phyloP scores from a whole-genome alignment of 2,888 invertebrate genomes.

The Ephialtes manifestator region DNA sequence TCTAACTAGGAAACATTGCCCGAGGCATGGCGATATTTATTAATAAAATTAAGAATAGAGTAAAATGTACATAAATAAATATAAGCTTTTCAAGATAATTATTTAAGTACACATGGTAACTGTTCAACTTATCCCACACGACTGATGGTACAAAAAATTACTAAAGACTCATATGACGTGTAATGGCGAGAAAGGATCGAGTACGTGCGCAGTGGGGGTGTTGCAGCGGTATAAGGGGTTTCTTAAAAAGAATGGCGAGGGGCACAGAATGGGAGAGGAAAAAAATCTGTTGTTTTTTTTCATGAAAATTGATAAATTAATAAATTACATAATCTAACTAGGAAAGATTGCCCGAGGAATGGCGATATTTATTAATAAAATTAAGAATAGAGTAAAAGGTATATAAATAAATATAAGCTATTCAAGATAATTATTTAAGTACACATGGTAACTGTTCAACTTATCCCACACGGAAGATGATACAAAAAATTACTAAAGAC shows the following conservation, averaged over 20 bases:
- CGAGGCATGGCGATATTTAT: no score
- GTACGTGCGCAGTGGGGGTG: conserved; percentile 37
- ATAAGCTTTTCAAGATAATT: no score
- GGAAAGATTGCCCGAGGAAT: no score
- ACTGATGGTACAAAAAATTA: not conserved
- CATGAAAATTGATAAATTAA: no score
- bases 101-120: not conserved
- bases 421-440: not conserved
- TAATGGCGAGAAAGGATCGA: conserved; percentile 16
- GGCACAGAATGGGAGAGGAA: conserved; percentile 50
- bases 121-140: not conserved
- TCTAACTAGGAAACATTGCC: no score
- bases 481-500: not conserved
- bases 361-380: no score
- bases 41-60: no score
- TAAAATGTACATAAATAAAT: no score
- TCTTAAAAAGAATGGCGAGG: conserved; percentile 46
- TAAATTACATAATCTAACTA: no score
- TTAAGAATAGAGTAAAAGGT: no score
- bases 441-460: not conserved
- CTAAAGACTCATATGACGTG: not conserved
- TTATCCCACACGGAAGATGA: not conserved
- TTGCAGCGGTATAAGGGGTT: conserved; percentile 16
- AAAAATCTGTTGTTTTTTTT: no score
- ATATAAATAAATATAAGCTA: no score